Base-by-base conservation (phyloP, 2,797 vertebrate genomes). In the Coranthus polyacanthus region DNA sequence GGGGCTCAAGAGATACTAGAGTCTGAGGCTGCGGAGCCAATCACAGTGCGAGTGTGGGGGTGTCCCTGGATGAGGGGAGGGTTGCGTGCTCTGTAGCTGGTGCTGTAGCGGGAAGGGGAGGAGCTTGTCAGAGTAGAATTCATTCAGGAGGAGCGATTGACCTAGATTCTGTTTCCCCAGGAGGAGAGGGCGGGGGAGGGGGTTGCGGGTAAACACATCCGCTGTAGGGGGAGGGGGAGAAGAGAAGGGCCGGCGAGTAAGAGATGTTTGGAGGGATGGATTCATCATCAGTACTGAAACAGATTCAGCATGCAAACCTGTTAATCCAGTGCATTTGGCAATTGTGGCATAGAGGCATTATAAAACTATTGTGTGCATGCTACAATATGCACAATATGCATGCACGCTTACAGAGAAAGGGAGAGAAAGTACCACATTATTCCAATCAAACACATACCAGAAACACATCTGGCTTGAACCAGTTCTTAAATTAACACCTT, bases 131-230 rank as follows among this genome's bases (percentile, higher is more conserved):
- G 84, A 56, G 84, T 89, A 90, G 88, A 91, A 94, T 94, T 94
- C 92, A 94, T 94, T 94, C 93, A 95, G 91, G 89, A 93, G 90
- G 87, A 92, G 92, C 80, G 86, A 92, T 85, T 94, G 94, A 95
- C 94, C 94, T 92, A 95, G 93, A 94, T 95, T 93, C 77, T 50
- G 84, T 79, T 87, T 85, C 83, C 92, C 90, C 84, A 75, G 84
- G 86, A 91, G 84, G 81, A 87, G 79, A 72, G 71, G 75, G 78
- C 75, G 72, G 79, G 76, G 88, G 88, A 47, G 52, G 85, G 76
- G 64, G 78, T 53, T 85, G 88, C 74, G 84, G 90, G 87, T 90
- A 93, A 93, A 94, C 93, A 92, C 85, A 91, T 91, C 88, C 88
- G 54, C 87, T 88, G 74, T 74, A 82, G 80, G 83, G 88, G 64